Evolutionary conservation across 2,113 vertebrate species (phyloP), one percentile per base, ranked within the genome.

Genomic region (Pavo muticus): DNA sequence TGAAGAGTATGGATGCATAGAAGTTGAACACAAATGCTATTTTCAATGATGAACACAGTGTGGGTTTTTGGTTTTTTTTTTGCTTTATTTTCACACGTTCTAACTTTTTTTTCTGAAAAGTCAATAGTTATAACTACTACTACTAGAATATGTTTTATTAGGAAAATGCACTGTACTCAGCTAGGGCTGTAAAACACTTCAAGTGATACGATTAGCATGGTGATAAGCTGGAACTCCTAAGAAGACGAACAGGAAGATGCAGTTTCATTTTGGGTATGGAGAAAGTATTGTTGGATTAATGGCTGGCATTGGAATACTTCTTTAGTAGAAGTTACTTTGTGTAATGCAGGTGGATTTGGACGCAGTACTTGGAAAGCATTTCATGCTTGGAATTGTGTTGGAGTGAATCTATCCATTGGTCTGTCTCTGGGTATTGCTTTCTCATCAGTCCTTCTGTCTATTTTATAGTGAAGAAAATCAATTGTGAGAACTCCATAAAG

Each of bases 371-470:
- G 52, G 82, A 92, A 96, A 88, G 88, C 8, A 8, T 40, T 85
- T 63, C 52, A 10, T 81, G 68, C 77, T 94, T 95, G 91, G 91
- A 95, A 94, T 75, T 93, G 65, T 69, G n/a, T 91, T 91, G 81
- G 91, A 93, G 56, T 74, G 42, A 81, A 65, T 68, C 74, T 89
- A 59, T 30, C 13, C 37, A 54, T 42, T 93, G 64, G 48, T 56
- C 71, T 32, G 16, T 80, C 30, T 47, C 76, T 59, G 50, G 32
- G 44, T 71, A 18, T 64, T 25, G 15, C 7, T 87, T 88, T 87
- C 88, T 94, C 60, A 50, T 96, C 77, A 73, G 68, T 89, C 20
- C 56, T 87, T 76, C 32, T 48, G 47, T 32, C 16, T 56, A 86
- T 81, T 54, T 50, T 44, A 32, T 93, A 57, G 39, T 47, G 27